Base-by-base conservation (phyloP, 2,797 vertebrate genomes). In the Pithecia hirsuta region DNA sequence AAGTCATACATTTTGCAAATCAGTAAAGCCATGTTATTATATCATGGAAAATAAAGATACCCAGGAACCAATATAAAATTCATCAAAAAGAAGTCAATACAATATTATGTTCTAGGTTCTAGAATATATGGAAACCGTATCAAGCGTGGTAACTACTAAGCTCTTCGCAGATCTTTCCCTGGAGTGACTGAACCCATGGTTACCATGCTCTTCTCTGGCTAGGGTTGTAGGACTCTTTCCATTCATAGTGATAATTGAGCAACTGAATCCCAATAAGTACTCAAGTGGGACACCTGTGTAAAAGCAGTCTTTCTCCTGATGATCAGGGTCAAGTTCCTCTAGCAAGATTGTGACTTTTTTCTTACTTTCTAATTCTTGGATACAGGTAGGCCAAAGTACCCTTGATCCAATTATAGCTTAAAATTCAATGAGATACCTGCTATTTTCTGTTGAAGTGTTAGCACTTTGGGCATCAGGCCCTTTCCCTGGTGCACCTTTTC, bases 1-100 rank as follows among this genome's bases (percentile, higher is more conserved):
- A 88, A 88, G 39, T 75, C n/a, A 70, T 61, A 74, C n/a, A 64
- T 26, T 93, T 93, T 86, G 83, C 30, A 93, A 86, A 55, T 88
- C 20, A 78, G 91, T 78, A 84, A 90, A 96, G 6, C 11, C 24
- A 67, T 44, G n/a, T 82, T 95, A 67, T 41, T 83, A 61, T 61
- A 72, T 92, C 13, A 57, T 59, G 44, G 50, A 55, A 91, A 94
- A 67, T n/a, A 93, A 91, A 75, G 30, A 28, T 46, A 81, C 1
- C 46, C 4, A 76, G 17, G 55, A 86, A 52, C 55, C 59, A 94
- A 88, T 76, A 8, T n/a, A 84, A 94, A 91, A 86, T 52, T 76
- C 4, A 91, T 39, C 33, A 61, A 61, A 89, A 87, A 59, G 8
- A 55, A 80, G 6, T 93, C 70, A 93, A 24, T 93, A 46, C 0